Conservation (phyloP, 2,888 invertebrate species). For the Glaucopsyche alexis region DNA sequence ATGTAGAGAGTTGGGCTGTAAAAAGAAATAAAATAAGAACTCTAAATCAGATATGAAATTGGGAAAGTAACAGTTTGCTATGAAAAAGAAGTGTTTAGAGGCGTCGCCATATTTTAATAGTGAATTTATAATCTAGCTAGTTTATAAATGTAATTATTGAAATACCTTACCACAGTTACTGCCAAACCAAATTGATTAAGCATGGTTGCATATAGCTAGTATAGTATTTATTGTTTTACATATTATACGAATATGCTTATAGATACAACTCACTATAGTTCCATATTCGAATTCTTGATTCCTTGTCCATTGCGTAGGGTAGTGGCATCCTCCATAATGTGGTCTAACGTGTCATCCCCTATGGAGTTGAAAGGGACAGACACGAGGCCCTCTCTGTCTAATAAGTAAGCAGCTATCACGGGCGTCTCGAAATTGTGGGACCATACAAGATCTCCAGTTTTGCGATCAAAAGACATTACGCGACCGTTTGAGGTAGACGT, state of each 20-base stretch:
- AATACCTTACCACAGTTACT: not conserved
- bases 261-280: constrained; percentile 77
- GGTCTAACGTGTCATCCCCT: constrained; percentile 90
- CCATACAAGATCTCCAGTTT: constrained; percentile 92
- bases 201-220: not conserved
- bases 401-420: constrained; percentile 92
- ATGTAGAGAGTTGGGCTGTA: constrained; percentile 94
- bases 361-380: constrained; percentile 94
- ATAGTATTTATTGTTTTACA: too few relatives aligned
- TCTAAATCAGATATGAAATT: too few relatives aligned
- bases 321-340: constrained; percentile 81
- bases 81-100: not conserved
- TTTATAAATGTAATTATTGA: not conserved
- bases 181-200: not conserved
- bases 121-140: not conserved
- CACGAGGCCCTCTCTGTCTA: constrained; percentile 87
- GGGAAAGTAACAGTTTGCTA: too few relatives aligned
- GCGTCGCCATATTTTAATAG: not conserved
- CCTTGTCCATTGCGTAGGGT: constrained; percentile 78
- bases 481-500: constrained; percentile 94
- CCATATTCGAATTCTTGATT: constrained; percentile 80
- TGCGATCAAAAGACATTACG: constrained; percentile 90
- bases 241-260: not conserved
- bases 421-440: constrained; percentile 92
- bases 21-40: constrained; percentile 34